Evolutionary conservation across 1,140 invertebrate genomes (phyloP), one percentile per base, ranked within the genome.

Genomic region (Artemia franciscana): DNA sequence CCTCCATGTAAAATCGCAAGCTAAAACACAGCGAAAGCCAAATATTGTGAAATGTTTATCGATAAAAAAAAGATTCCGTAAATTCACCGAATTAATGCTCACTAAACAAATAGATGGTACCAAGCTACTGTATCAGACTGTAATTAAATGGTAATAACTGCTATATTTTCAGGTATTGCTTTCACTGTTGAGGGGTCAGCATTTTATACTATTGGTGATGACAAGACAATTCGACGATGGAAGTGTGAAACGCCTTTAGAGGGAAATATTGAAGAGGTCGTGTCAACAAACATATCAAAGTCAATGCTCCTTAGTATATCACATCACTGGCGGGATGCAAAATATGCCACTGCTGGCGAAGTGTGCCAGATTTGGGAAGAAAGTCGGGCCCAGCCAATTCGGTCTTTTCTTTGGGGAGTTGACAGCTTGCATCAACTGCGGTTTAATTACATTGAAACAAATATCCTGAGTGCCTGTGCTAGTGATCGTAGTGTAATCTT

Each of bases 141-240:
- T n/a, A n/a, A n/a, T n/a, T n/a, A n/a, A n/a, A n/a, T n/a, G n/a
- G n/a, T n/a, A n/a, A n/a, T n/a, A n/a, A n/a, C n/a, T n/a, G n/a
- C n/a, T n/a, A n/a, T n/a, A n/a, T n/a, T 51, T 51, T 51, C 3
- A 51, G 39, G 39, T 15, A 78, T 96, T 60, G 78, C 79, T 58
- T 89, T 83, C 69, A 77, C 78, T 63, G 73, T 78, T 21, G 74
- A 78, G 73, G 74, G 74, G 0, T 71, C 76, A 59, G 76, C 77
- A 60, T 86, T 96, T 64, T 81, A 85, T 1, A 86, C 87, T 58
- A 80, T 92, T 68, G 92, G 92, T 21, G 88, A 93, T 77, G 93
- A 98, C 70, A 91, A 93, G 75, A 90, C 84, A 1, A 88, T 98
- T 21, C 97, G 97, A 77, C 84, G 84, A 25, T 99, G 94, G 94